These are phyloP conservation scores for Ennomos erosarius DNA, from an alignment of 2,888 invertebrate species.

Conservation along the genomic window DNA sequence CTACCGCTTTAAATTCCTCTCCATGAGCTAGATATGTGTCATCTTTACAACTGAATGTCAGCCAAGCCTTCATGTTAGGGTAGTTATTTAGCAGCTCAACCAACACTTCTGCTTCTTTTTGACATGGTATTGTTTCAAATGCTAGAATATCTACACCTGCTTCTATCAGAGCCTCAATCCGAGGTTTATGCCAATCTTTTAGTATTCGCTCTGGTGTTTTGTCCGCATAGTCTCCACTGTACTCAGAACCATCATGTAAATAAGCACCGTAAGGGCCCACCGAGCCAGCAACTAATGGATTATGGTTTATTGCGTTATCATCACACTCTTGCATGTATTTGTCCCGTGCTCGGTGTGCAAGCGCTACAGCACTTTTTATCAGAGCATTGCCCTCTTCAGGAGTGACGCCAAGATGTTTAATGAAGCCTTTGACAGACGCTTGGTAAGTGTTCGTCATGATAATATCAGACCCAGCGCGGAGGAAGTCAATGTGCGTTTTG, in stretches of 20 bases:
- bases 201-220: conserved; percentile 86
- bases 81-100: conserved; percentile 91
- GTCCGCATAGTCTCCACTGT: conserved; percentile 91
- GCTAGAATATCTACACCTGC: conserved; percentile 94
- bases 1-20: conserved; percentile 89
- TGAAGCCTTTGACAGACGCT: conserved; percentile 91
- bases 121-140: conserved; percentile 95
- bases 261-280: conserved; percentile 97
- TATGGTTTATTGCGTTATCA: conserved; percentile 38
- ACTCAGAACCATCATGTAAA: conserved; percentile 95
- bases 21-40: conserved; percentile 88
- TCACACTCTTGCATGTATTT: conserved; percentile 81
- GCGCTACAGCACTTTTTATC: conserved; percentile 88
- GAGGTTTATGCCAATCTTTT: conserved; percentile 92
- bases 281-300: conserved; percentile 91
- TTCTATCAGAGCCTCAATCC: conserved; percentile 90
- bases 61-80: conserved; percentile 92
- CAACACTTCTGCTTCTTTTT: conserved; percentile 92
- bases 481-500: conserved; percentile 91
- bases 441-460: conserved; percentile 96
- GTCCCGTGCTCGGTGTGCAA: conserved; percentile 90
- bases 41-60: conserved; percentile 92
- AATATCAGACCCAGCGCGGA: conserved; percentile 94
- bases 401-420: conserved; percentile 88
- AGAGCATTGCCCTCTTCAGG: conserved; percentile 88